phyloP scores from a whole-genome alignment of 2,888 invertebrate genomes.

The Lasius platythorax region DNA sequence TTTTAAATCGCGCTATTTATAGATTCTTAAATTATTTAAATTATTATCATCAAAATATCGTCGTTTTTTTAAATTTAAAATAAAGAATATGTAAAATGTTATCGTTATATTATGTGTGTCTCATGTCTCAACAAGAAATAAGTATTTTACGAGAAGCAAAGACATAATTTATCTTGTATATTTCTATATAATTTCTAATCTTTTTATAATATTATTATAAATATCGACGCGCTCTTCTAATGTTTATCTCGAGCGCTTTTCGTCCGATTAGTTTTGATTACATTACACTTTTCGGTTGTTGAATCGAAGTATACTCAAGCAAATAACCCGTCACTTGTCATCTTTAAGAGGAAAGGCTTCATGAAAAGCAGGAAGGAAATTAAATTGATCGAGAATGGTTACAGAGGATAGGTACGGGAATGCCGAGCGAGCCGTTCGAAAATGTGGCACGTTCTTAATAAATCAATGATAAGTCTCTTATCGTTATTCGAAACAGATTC shows the following conservation, averaged over 20 bases:
- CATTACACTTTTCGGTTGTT: conserved; percentile 25
- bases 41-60: neutral
- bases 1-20: neutral
- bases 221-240: neutral
- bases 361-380: conserved; percentile 43
- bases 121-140: neutral
- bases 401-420: neutral
- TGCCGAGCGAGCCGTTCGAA: conserved; percentile 13
- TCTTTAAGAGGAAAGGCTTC: conserved; percentile 28
- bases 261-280: conserved; percentile 39
- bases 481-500: conserved; percentile 33
- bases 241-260: conserved; percentile 4
- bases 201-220: neutral
- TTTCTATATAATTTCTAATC: neutral
- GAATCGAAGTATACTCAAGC: conserved; percentile 28
- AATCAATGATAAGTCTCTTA: conserved; percentile 41
- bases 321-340: conserved; percentile 48
- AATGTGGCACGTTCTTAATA: conserved; percentile 31
- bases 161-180: neutral
- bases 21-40: conserved; percentile 6
- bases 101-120: neutral
- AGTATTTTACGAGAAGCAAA: neutral
- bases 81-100: neutral
- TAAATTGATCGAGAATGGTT: conserved; percentile 44
- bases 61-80: neutral